phyloP scores from a whole-genome alignment of 2,797 vertebrate species.

The Allobates femoralis region DNA sequence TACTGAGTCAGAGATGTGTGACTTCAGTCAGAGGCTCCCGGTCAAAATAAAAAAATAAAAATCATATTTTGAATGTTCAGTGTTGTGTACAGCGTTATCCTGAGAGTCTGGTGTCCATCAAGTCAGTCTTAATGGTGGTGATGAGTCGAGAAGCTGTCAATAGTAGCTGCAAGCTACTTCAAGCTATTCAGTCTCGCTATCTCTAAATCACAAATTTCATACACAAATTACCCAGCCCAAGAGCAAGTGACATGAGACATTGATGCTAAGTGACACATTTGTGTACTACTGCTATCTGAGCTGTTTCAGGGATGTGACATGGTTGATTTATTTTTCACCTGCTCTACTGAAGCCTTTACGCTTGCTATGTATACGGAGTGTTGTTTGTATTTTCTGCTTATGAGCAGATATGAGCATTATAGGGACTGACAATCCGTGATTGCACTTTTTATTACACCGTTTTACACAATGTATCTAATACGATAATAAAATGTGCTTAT shows the following conservation, averaged over 20 bases:
- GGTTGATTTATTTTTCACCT: slow-evolving; percentile 56
- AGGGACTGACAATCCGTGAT: slow-evolving; percentile 32
- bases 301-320: slow-evolving; percentile 45
- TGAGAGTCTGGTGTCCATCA: slow-evolving; percentile 10
- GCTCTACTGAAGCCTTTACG: slow-evolving; percentile 28
- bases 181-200: slow-evolving; percentile 46
- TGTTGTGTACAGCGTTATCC: background rate
- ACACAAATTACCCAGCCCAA: slow-evolving; percentile 40
- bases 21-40: background rate
- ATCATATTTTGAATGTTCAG: background rate
- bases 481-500: background rate
- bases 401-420: slow-evolving; percentile 8
- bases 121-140: slow-evolving; percentile 17
- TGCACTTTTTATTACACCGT: slow-evolving; percentile 12
- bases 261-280: slow-evolving; percentile 54
- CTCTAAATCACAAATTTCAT: slow-evolving; percentile 53
- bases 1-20: background rate
- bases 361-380: slow-evolving; percentile 7
- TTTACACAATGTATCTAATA: background rate
- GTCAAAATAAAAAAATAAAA: background rate
- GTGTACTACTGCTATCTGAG: slow-evolving; percentile 40
- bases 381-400: slow-evolving; percentile 31
- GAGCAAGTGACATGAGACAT: slow-evolving; percentile 40
- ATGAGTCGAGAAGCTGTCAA: slow-evolving; percentile 32
- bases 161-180: slow-evolving; percentile 25